Evolutionary conservation across 2,113 vertebrate species (phyloP).

Genomic region (Morone chrysops): DNA sequence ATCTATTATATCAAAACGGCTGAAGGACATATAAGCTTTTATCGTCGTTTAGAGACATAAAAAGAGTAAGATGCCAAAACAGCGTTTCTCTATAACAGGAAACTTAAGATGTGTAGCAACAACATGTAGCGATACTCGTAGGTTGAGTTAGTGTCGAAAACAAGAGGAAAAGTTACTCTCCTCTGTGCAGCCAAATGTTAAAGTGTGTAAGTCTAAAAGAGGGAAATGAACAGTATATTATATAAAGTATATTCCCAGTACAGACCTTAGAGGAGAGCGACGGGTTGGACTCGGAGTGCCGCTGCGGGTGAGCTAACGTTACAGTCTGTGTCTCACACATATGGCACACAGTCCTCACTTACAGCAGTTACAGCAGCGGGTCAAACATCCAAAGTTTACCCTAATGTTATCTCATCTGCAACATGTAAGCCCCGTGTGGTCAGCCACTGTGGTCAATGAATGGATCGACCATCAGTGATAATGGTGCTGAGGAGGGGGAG

Average conservation of each 20-base stretch:
- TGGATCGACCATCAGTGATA: conserved; percentile 7
- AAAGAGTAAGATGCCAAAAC: neutral
- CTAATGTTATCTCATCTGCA: conserved; percentile 12
- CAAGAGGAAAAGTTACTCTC: neutral
- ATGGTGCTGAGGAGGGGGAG: neutral
- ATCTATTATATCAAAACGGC: neutral
- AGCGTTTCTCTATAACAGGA: no score
- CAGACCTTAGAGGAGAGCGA: conserved; percentile 31
- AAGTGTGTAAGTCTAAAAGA: neutral
- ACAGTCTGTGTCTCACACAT: neutral
- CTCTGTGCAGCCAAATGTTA: fast-evolving
- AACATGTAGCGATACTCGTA: neutral
- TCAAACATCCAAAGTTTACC: neutral
- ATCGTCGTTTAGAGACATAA: no score
- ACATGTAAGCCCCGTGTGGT: neutral
- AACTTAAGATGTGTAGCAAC: no score
- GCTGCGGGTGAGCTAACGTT: neutral
- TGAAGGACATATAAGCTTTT: neutral
- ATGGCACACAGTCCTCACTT: neutral
- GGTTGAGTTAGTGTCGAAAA: neutral
- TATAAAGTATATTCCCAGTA: neutral
- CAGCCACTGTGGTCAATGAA: neutral
- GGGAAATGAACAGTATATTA: no score
- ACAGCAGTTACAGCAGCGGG: no score
- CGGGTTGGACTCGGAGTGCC: neutral